These are phyloP conservation scores for Perccottus glenii DNA, from an alignment of 2,113 vertebrate genomes.

Conservation along the genomic window DNA sequence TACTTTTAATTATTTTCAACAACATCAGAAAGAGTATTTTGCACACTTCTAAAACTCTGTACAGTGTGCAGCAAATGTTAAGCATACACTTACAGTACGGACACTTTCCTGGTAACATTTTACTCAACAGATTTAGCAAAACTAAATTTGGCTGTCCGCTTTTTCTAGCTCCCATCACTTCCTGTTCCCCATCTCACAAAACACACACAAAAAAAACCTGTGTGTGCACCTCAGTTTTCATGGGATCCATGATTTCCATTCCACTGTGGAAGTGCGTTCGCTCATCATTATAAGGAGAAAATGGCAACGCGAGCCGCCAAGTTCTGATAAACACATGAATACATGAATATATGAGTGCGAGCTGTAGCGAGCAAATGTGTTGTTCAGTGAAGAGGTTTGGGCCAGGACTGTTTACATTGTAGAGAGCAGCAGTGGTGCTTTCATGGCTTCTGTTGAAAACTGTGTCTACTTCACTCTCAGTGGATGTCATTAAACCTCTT, in stretches of 20 bases:
- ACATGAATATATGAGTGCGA: constrained; percentile 72
- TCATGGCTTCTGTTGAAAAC: constrained; percentile 52
- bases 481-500: constrained; percentile 49
- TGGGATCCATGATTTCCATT: constrained; percentile 58
- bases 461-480: constrained; percentile 41
- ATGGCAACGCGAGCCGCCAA: constrained; percentile 62
- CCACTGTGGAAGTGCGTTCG: constrained; percentile 54
- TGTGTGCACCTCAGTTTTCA: constrained; percentile 48
- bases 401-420: constrained; percentile 64
- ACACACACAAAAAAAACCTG: constrained; percentile 17
- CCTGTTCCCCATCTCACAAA: constrained; percentile 16
- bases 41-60: background rate
- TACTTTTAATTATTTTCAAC: background rate
- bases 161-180: constrained; percentile 33
- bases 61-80: constrained; percentile 3
- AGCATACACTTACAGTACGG: constrained; percentile 22
- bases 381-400: constrained; percentile 67
- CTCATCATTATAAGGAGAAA: constrained; percentile 68
- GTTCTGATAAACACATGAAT: constrained; percentile 77
- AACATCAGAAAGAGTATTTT: background rate
- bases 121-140: constrained; percentile 3
- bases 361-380: constrained; percentile 52
- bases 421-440: constrained; percentile 45
- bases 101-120: constrained; percentile 7
- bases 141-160: constrained; percentile 31